Conservation (phyloP, 2,888 invertebrate genomes). For the Lutraria lutraria region DNA sequence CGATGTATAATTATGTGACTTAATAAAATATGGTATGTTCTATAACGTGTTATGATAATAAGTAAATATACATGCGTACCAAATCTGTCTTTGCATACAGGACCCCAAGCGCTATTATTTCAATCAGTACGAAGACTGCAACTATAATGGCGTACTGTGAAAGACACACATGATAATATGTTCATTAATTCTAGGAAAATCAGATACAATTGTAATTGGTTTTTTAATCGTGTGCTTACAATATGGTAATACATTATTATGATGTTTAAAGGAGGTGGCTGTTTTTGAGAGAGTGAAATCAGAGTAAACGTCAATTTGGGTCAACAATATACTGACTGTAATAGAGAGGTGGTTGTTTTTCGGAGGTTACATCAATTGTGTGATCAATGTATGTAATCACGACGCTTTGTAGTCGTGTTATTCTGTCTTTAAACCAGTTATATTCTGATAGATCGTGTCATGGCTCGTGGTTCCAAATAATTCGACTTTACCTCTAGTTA, state of each 20-base stretch:
- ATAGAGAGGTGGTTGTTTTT: too few species aligned
- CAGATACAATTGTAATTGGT: background rate
- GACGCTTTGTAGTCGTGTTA: background rate
- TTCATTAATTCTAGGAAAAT: background rate
- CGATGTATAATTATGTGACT: too few species aligned
- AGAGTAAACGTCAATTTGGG: too few species aligned
- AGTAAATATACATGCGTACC: conserved; percentile 58
- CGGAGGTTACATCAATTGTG: too few species aligned
- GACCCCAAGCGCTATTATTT: conserved; percentile 68
- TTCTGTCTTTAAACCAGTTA: background rate
- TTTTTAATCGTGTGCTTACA: background rate
- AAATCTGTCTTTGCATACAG: conserved; percentile 71
- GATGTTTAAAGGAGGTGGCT: too few species aligned
- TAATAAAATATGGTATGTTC: too few species aligned
- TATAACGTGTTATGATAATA: too few species aligned
- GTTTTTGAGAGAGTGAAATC: too few species aligned
- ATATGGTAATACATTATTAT: too few species aligned
- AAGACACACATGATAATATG: background rate
- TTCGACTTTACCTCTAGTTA: too few species aligned
- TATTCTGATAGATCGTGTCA: background rate
- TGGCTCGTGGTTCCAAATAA: too few species aligned
- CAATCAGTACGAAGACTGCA: conserved; percentile 60
- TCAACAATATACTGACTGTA: too few species aligned
- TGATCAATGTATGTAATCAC: background rate
- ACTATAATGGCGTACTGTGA: conserved; percentile 71